These are phyloP conservation scores for Thaumatotibia leucotreta DNA, from an alignment of 1,140 invertebrate genomes.

Conservation along the genomic window DNA sequence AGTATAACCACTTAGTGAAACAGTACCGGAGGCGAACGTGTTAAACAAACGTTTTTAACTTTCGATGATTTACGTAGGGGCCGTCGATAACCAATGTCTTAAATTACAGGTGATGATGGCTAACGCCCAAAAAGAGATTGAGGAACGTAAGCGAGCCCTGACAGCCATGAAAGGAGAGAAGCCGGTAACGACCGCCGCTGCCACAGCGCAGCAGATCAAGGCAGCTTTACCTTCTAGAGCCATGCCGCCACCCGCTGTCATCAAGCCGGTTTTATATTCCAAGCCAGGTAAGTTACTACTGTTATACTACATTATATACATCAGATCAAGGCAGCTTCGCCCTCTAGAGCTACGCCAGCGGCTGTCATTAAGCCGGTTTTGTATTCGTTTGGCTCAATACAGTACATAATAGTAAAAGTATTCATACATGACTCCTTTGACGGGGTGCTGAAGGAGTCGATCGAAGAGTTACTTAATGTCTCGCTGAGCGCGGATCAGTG, in stretches of 20 bases:
- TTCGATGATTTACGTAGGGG: too few relatives aligned
- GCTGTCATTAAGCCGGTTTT: constrained; percentile 64
- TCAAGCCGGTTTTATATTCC: constrained; percentile 64
- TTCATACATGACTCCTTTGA: too few relatives aligned
- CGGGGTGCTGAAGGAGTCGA: too few relatives aligned
- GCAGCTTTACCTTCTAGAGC: constrained; percentile 43
- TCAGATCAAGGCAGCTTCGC: constrained; percentile 54
- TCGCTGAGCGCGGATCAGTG: too few relatives aligned
- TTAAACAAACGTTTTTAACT: too few relatives aligned
- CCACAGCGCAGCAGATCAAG: constrained; percentile 59
- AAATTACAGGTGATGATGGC: constrained; percentile 86
- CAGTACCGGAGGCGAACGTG: too few relatives aligned
- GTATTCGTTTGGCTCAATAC: too few relatives aligned
- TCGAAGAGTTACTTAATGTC: too few relatives aligned
- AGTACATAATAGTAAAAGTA: too few relatives aligned
- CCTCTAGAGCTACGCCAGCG: constrained; percentile 47
- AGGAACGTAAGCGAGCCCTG: constrained; percentile 90
- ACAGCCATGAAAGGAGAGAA: constrained; percentile 78
- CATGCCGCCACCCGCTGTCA: constrained; percentile 60
- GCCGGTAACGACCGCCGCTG: constrained; percentile 45
- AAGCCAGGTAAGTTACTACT: constrained; percentile 52
- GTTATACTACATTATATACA: too few relatives aligned
- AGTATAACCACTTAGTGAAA: too few relatives aligned
- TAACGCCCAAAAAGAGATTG: constrained; percentile 93
- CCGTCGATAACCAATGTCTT: too few relatives aligned